These are phyloP conservation scores for Thinocorus orbignyianus DNA, from an alignment of 2,113 vertebrate genomes.

Conservation along the genomic window DNA sequence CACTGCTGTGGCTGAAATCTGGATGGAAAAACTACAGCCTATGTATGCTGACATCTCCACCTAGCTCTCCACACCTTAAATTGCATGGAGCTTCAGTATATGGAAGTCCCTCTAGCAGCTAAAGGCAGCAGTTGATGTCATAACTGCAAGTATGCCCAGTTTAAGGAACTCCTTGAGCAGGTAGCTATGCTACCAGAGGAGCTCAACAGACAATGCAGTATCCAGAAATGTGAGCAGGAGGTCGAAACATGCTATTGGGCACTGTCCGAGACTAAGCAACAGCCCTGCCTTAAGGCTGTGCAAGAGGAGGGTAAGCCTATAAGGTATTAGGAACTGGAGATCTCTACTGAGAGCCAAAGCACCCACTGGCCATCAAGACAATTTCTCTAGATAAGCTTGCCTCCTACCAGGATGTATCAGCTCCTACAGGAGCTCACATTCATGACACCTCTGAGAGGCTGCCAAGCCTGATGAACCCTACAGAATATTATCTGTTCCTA, in stretches of 20 bases:
- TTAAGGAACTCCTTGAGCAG: not conserved
- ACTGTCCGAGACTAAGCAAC: not conserved
- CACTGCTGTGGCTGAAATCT: not conserved
- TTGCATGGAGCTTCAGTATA: not conserved
- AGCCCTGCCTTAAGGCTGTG: not conserved
- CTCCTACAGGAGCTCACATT: not conserved
- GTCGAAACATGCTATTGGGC: not conserved
- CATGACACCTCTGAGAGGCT: not conserved
- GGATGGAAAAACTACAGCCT: not conserved
- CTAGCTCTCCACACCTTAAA: not conserved
- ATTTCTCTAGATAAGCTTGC: not conserved
- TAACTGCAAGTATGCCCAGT: not conserved
- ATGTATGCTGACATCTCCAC: not conserved
- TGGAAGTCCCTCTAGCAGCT: not conserved
- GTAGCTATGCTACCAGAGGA: not conserved
- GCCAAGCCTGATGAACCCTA: not conserved
- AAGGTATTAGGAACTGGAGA: not conserved
- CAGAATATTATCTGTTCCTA: not conserved
- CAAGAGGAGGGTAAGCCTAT: not conserved
- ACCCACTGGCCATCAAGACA: not conserved
- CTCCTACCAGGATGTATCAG: not conserved
- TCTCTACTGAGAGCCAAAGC: not conserved
- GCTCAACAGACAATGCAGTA: not conserved
- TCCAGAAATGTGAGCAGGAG: not conserved
- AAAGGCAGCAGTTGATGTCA: not conserved